phyloP scores from a whole-genome alignment of 1,140 invertebrate genomes.

The Cyrtorhinus lividipennis region DNA sequence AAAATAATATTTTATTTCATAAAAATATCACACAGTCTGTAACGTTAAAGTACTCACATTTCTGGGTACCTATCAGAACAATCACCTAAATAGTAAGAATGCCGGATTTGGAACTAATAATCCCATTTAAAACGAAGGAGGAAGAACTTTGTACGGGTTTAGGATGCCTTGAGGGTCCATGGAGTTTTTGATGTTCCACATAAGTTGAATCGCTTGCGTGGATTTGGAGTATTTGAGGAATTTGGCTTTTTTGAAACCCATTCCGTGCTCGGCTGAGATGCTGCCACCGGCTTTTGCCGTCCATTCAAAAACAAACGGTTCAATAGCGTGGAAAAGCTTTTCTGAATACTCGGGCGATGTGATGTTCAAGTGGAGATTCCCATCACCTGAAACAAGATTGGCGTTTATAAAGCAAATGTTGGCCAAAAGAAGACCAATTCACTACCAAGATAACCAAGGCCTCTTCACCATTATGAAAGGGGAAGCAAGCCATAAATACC shows the following conservation, averaged over 20 bases:
- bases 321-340: slow-evolving; percentile 53
- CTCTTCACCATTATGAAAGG: too few species aligned
- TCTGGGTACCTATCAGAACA: too few species aligned
- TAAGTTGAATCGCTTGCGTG: slow-evolving; percentile 54
- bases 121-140: too few species aligned
- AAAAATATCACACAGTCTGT: too few species aligned
- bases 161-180: slow-evolving; percentile 89
- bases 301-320: slow-evolving; percentile 84
- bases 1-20: too few species aligned
- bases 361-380: slow-evolving; percentile 84
- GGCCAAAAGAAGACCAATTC: too few species aligned
- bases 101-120: too few species aligned
- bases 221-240: slow-evolving; percentile 77
- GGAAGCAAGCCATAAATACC: too few species aligned
- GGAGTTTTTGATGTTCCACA: slow-evolving; percentile 66
- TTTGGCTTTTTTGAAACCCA: slow-evolving; percentile 78
- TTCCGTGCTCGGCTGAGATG: slow-evolving; percentile 89
- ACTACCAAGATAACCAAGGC: too few species aligned
- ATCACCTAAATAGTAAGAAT: too few species aligned
- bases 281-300: slow-evolving; percentile 68
- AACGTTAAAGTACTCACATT: too few species aligned
- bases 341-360: slow-evolving; percentile 50
- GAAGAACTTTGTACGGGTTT: slow-evolving; percentile 87
- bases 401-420: too few species aligned
- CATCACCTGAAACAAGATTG: slow-evolving; percentile 51